Base-by-base conservation (phyloP, 2,797 vertebrate species). In the Naso thynnoides region DNA sequence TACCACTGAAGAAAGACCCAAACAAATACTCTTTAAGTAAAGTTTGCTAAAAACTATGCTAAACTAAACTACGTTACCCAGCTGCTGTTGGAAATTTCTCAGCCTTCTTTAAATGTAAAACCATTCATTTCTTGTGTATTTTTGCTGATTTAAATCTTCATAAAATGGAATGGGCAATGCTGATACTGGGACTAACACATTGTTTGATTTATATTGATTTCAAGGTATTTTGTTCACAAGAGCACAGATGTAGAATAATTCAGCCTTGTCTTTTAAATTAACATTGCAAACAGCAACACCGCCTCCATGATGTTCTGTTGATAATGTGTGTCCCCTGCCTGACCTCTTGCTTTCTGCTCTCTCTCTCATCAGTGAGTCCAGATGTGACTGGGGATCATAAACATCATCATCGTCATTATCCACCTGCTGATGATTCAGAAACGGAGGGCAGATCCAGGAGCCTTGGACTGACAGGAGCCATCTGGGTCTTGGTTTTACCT, bases 351-450 rank as follows among this genome's bases (percentile, higher is more conserved):
- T 80, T 69, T 89, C 44, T 88, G 33, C 62, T 90, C 63, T 92
- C 65, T 92, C 65, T 92, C 79, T 88, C 82, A 78, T 66, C 94
- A 97, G 96, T 94, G 94, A 91, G 91, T 82, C 95, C 95, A 82
- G 95, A 95, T 85, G 94, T 93, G 81, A 92, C 92, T 80, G 73
- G 92, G 86, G 94, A 92, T 85, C 94, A 94, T 44, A 86, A 93
- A 76, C 92, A 94, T 75, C 94, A 95, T 78, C 90, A 92, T 88
- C 86, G 83, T 79, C 87, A 85, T 86, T 75, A 80, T 89, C 88
- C 88, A 85, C 84, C 92, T 82, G 90, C 84, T 52, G 84, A 86
- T 18, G 70, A 86, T 57, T 86, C 83, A 73, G 87, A 78, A 74
- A 69, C 67, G 75, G 84, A 79, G 82, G 88, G 93, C 78, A 81